These are phyloP conservation scores for Nibea albiflora DNA, from an alignment of 2,113 vertebrate genomes.

Conservation along the genomic window DNA sequence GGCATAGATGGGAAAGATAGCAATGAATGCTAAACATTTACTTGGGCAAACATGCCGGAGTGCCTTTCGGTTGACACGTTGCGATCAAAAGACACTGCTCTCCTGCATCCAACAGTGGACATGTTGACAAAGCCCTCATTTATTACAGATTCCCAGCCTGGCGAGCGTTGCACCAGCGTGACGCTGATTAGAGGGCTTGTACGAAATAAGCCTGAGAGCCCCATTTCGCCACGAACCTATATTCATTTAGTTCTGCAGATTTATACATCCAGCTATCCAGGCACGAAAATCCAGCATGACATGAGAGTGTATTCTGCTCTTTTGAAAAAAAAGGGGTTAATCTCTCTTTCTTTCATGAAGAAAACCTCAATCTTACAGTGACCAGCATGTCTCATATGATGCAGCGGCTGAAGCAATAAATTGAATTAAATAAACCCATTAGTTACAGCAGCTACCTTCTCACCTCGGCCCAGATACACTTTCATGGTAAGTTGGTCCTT, in stretches of 20 bases:
- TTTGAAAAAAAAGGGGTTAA: conserved; percentile 75
- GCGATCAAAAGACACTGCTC: conserved; percentile 64
- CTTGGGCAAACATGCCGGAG: conserved; percentile 28
- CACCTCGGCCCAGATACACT: conserved; percentile 81
- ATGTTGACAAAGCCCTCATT: conserved; percentile 83
- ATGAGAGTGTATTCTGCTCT: conserved; percentile 76
- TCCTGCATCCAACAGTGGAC: conserved; percentile 66
- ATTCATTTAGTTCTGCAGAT: conserved; percentile 84
- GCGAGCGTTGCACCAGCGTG: conserved; percentile 66
- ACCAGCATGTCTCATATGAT: conserved; percentile 75
- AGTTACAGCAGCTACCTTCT: conserved; percentile 82
- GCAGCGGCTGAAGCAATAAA: conserved; percentile 73
- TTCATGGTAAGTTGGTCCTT: conserved; percentile 82
- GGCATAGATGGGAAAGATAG: conserved; percentile 56
- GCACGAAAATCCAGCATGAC: conserved; percentile 79
- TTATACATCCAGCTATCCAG: conserved; percentile 73
- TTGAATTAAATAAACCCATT: conserved; percentile 86
- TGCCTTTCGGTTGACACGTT: conserved; percentile 48
- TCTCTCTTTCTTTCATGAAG: conserved; percentile 79
- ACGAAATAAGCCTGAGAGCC: conserved; percentile 76
- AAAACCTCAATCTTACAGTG: conserved; percentile 79
- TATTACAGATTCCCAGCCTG: conserved; percentile 72
- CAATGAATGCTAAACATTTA: conserved; percentile 59
- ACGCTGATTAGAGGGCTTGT: conserved; percentile 80
- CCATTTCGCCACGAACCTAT: conserved; percentile 76